Percentiles rank a stretch among this genome's conserved stretches.
Conservation (phyloP, 2,888 invertebrate genomes). For the Coelogynopora nodosa region DNA sequence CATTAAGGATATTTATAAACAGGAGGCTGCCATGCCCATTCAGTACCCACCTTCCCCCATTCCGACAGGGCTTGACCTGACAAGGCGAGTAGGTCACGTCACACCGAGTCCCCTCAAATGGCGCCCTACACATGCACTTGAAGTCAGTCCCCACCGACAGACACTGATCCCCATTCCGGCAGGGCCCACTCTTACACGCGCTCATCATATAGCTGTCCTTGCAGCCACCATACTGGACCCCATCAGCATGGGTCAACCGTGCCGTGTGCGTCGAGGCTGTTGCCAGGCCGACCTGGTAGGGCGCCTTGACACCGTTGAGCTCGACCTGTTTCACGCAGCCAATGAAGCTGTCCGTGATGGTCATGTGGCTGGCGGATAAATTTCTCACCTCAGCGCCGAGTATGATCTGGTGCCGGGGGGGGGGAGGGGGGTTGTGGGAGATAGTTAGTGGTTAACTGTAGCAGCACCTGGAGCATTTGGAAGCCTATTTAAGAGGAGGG, state of each 20-base stretch:
- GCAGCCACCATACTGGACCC: slow-evolving; percentile 9
- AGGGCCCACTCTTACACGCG: neutral
- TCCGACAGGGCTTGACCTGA: slow-evolving; percentile 9
- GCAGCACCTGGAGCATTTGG: too few relatives aligned
- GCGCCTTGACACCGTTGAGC: slow-evolving; percentile 28
- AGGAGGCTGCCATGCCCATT: too few relatives aligned
- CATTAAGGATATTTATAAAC: too few relatives aligned
- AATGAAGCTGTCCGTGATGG: neutral
- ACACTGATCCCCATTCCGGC: slow-evolving; percentile 30
- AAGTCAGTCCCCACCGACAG: neutral
- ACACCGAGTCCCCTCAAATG: neutral
- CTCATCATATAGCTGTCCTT: neutral
- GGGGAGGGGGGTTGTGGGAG: too few relatives aligned
- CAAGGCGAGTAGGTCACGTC: neutral
- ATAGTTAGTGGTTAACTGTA: too few relatives aligned
- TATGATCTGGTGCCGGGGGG: too few relatives aligned
- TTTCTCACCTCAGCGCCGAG: neutral
- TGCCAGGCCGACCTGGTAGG: slow-evolving; percentile 22
- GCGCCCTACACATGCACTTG: neutral
- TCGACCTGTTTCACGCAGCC: slow-evolving; percentile 21
- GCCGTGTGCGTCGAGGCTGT: neutral
- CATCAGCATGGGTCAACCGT: neutral
- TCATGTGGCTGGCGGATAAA: neutral
- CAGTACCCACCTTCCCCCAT: neutral
- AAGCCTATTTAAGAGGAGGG: too few relatives aligned